A percentile compares a stretch with the other conserved stretches of the same genome.
phyloP scores from a whole-genome alignment of 92 coral and sea anemone genomes.

The Palythoa caribaeorum region DNA sequence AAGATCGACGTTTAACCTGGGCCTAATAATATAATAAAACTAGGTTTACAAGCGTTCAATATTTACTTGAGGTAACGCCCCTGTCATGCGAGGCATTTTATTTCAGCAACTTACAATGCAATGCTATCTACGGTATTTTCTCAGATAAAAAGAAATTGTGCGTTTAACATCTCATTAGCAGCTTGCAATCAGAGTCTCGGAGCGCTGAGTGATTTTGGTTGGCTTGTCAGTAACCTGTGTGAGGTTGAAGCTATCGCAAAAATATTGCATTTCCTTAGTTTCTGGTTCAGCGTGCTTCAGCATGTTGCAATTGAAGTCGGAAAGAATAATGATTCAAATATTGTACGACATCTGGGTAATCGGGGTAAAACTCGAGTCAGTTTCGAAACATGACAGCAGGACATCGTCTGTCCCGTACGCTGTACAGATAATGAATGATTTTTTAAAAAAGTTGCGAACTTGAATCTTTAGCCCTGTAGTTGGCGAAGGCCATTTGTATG shows the following conservation, averaged over 20 bases:
- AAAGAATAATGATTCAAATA: constrained; percentile 49
- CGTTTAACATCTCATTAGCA: constrained; percentile 21
- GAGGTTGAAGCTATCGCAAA: constrained; percentile 46
- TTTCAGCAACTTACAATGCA: constrained; percentile 14
- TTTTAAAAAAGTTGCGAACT: constrained; percentile 12
- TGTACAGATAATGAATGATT: constrained; percentile 48
- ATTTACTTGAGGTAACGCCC: no score
- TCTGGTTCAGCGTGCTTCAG: constrained; percentile 20
- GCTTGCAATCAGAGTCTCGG: constrained; percentile 48
- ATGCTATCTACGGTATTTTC: background rate
- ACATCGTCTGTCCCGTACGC: constrained; percentile 50
- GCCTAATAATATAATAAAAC: no score
- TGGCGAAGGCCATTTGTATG: constrained; percentile 34
- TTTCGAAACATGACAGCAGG: constrained; percentile 29
- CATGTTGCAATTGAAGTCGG: constrained; percentile 29
- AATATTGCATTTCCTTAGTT: constrained; percentile 31
- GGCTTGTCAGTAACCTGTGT: constrained; percentile 58
- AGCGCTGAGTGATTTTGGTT: constrained; percentile 48
- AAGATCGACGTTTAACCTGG: no score
- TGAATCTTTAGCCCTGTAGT: constrained; percentile 50
- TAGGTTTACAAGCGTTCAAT: no score
- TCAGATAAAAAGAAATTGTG: no score
- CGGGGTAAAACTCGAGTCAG: constrained; percentile 24
- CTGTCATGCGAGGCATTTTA: no score
- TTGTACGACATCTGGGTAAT: constrained; percentile 50